Evolutionary conservation across 2,888 invertebrate genomes (phyloP).

Genomic region (Hedya salicella): DNA sequence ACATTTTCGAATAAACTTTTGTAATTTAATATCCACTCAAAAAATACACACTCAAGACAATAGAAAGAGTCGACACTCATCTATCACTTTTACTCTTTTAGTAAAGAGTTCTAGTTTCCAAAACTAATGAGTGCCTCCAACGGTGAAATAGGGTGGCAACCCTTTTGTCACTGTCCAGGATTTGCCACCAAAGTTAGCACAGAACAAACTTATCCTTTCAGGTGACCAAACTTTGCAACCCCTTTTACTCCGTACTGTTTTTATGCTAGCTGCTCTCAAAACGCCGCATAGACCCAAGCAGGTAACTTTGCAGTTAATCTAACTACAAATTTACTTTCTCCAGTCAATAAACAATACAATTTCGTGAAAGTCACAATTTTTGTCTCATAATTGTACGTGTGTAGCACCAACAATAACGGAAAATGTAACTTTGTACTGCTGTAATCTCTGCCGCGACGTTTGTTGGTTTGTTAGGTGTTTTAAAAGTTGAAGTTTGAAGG

Average conservation of each 20-base stretch:
- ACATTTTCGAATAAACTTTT: too few species aligned
- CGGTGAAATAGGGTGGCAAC: neutral
- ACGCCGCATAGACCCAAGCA: neutral
- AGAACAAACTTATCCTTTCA: slow-evolving; percentile 3
- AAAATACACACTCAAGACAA: too few species aligned
- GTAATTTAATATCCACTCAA: too few species aligned
- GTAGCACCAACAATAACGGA: neutral
- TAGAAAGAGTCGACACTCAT: too few species aligned
- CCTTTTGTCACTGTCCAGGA: neutral
- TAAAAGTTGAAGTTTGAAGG: neutral
- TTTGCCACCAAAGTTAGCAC: neutral
- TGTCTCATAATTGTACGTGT: neutral
- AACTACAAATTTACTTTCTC: neutral
- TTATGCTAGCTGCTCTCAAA: neutral
- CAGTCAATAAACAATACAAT: neutral
- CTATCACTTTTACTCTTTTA: neutral
- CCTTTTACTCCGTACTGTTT: neutral
- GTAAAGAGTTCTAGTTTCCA: neutral
- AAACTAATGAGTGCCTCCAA: neutral
- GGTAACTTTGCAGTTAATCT: neutral
- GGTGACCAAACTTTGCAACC: neutral
- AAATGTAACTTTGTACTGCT: neutral
- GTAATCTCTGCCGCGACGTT: neutral
- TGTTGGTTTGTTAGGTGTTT: neutral
- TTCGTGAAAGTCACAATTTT: neutral